phyloP scores from a whole-genome alignment of 2,888 invertebrate genomes.

The Dolichomitus sp. region DNA sequence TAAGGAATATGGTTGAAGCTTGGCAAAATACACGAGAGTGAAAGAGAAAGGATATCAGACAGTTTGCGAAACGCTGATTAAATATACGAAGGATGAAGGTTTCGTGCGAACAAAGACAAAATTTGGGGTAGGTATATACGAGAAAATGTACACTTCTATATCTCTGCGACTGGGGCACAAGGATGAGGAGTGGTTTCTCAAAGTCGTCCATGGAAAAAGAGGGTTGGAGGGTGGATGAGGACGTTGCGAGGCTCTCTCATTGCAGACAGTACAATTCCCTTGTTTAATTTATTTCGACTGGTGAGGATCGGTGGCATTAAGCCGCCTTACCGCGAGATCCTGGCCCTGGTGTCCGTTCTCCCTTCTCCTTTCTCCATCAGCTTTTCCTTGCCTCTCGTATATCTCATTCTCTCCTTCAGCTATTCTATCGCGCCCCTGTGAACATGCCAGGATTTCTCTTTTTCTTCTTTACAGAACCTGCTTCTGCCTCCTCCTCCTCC shows the following conservation, averaged over 20 bases:
- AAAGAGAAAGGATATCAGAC: slow-evolving; percentile 52
- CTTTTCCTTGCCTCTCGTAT: slow-evolving; percentile 4
- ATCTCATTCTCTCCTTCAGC: slow-evolving; percentile 33
- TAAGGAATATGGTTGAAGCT: slow-evolving; percentile 9
- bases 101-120: slow-evolving; percentile 76
- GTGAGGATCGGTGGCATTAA: slow-evolving; percentile 76
- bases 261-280: slow-evolving; percentile 72
- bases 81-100: slow-evolving; percentile 74
- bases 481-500: slow-evolving; percentile 9
- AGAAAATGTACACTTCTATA: slow-evolving; percentile 8
- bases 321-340: slow-evolving; percentile 67
- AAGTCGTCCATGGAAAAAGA: slow-evolving; percentile 25
- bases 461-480: slow-evolving; percentile 45
- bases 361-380: slow-evolving; percentile 64
- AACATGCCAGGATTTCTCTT: slow-evolving; percentile 42
- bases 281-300: slow-evolving; percentile 82
- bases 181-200: slow-evolving; percentile 18
- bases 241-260: slow-evolving; percentile 9
- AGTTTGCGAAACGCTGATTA: slow-evolving; percentile 75
- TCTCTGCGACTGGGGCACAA: not conserved
- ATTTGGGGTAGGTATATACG: slow-evolving; percentile 70
- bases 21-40: not conserved
- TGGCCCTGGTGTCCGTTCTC: slow-evolving; percentile 53
- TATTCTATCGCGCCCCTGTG: slow-evolving; percentile 20
- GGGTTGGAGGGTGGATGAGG: slow-evolving; percentile 14